These are phyloP conservation scores for Bombus difficillimus DNA, from an alignment of 1,140 invertebrate species.

Conservation along the genomic window DNA sequence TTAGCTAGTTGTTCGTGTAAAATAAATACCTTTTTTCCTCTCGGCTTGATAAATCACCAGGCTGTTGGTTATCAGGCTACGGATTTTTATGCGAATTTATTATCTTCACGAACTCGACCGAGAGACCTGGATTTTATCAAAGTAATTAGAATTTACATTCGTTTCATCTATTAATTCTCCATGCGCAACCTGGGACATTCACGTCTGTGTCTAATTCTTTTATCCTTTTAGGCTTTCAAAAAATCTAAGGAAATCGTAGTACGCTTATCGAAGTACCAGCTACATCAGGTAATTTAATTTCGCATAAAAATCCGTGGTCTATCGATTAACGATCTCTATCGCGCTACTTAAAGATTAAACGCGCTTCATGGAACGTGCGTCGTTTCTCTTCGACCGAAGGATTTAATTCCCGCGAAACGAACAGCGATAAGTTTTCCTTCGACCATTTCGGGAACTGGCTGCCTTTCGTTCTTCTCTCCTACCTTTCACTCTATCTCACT, in stretches of 20 bases:
- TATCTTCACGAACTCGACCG: neutral
- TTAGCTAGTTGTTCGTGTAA: neutral
- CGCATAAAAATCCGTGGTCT: neutral
- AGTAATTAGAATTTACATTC: neutral
- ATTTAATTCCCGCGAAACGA: neutral
- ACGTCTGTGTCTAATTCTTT: too few relatives aligned
- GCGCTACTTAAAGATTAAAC: slow-evolving; percentile 21
- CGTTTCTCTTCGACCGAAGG: neutral
- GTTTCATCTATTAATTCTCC: too few relatives aligned
- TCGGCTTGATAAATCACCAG: too few relatives aligned
- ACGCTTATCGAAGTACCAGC: too few relatives aligned
- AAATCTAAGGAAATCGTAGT: too few relatives aligned
- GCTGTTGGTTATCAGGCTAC: neutral
- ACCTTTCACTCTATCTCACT: neutral
- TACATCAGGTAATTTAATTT: too few relatives aligned
- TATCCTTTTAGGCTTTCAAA: neutral
- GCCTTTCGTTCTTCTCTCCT: neutral
- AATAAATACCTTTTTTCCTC: neutral
- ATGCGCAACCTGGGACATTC: too few relatives aligned
- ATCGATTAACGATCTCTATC: neutral
- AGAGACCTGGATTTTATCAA: too few relatives aligned
- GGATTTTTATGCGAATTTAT: neutral
- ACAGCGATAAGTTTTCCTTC: slow-evolving; percentile 47
- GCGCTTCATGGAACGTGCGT: neutral
- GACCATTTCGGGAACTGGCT: neutral